These are phyloP conservation scores for Hypsibius dujardini DNA, from an alignment of 1,140 invertebrate species.

Conservation along the genomic window DNA sequence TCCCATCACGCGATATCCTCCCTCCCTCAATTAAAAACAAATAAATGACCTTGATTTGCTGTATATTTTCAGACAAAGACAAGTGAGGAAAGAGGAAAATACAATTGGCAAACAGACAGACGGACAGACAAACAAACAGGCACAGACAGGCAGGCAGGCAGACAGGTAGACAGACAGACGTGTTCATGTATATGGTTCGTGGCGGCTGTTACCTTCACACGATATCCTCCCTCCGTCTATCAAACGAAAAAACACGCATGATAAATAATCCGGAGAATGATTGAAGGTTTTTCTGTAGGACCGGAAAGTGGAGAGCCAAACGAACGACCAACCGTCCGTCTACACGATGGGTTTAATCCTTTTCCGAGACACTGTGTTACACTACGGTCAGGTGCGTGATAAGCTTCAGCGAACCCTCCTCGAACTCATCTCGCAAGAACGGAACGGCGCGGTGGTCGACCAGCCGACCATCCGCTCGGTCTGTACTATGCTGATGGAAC, in stretches of 20 bases:
- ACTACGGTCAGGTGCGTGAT: background rate
- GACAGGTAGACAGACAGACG: background rate
- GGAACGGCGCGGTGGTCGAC: background rate
- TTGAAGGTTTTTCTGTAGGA: background rate
- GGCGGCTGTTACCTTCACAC: background rate
- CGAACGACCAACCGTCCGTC: background rate
- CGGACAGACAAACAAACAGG: too few relatives aligned
- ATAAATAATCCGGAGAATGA: too few relatives aligned
- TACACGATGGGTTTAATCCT: background rate
- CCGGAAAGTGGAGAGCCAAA: background rate
- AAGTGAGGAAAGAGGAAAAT: too few relatives aligned
- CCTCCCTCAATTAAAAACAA: too few relatives aligned
- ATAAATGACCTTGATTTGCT: too few relatives aligned
- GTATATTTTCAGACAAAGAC: background rate
- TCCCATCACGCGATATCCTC: background rate
- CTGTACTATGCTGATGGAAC: slow-evolving; percentile 2
- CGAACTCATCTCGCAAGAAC: background rate
- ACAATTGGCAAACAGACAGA: too few relatives aligned
- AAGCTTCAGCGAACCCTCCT: background rate
- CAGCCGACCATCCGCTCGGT: background rate
- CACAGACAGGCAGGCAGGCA: too few relatives aligned
- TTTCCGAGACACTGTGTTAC: background rate
- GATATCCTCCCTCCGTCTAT: background rate
- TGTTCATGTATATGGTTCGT: slow-evolving; percentile 17
- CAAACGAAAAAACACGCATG: too few relatives aligned